Evolutionary conservation across 2,888 invertebrate species (phyloP).

Genomic region (Melanostoma mellinum): DNA sequence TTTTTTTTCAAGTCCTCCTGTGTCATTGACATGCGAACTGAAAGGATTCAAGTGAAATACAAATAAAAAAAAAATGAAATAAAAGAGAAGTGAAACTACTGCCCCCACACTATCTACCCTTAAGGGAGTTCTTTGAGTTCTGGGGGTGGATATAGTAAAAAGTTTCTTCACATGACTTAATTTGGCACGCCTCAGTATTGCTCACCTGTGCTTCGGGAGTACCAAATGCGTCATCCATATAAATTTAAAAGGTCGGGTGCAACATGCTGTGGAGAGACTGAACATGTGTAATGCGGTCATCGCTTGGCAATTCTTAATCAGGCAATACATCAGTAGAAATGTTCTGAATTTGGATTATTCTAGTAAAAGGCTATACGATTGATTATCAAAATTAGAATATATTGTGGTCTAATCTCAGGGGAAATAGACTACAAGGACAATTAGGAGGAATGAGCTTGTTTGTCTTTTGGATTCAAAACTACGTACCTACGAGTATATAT

Average conservation of each 20-base stretch:
- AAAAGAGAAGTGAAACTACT: background rate
- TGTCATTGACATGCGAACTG: constrained; percentile 71
- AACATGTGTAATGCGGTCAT: constrained; percentile 46
- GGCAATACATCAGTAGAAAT: no score
- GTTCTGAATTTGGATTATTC: no score
- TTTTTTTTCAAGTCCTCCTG: constrained; percentile 69
- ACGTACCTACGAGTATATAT: no score
- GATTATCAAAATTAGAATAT: no score
- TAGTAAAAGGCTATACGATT: no score
- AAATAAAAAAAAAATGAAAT: constrained; percentile 9
- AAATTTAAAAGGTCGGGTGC: constrained; percentile 22
- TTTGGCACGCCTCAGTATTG: constrained; percentile 69
- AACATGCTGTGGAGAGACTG: constrained; percentile 31
- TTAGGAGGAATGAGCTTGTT: no score
- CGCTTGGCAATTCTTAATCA: background rate
- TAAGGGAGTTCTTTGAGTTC: constrained; percentile 3
- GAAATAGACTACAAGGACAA: no score
- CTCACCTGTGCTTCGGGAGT: constrained; percentile 59
- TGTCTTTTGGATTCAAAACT: no score
- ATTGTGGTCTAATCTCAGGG: no score
- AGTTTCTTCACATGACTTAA: constrained; percentile 62
- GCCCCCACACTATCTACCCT: background rate
- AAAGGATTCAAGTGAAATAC: constrained; percentile 40
- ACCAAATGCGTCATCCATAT: constrained; percentile 58
- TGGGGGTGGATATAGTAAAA: constrained; percentile 37